These are phyloP conservation scores for Andrena fulva DNA, from an alignment of 2,888 invertebrate species.

Conservation along the genomic window DNA sequence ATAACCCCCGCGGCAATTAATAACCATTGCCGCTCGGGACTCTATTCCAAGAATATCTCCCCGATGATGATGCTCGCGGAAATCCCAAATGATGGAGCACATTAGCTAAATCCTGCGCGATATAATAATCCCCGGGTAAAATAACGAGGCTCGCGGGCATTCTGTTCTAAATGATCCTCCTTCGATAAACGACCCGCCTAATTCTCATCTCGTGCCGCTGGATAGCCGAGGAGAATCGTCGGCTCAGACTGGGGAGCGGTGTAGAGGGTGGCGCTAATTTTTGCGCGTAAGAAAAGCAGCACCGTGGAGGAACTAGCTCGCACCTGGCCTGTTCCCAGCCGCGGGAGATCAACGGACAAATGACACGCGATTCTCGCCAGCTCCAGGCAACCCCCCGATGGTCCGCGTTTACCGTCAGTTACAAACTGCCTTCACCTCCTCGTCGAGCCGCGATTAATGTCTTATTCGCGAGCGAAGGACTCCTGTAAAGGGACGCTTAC, in stretches of 20 bases:
- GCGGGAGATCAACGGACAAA: constrained; percentile 84
- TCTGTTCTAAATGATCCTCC: constrained; percentile 64
- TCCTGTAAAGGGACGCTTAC: constrained; percentile 20
- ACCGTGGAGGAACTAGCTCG: constrained; percentile 65
- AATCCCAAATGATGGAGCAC: constrained; percentile 49
- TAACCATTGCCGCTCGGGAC: constrained; percentile 8
- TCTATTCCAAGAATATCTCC: not conserved
- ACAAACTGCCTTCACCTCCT: constrained; percentile 79
- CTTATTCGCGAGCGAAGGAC: constrained; percentile 76
- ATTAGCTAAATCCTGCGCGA: constrained; percentile 46
- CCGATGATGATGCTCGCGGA: not conserved
- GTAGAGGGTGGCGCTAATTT: constrained; percentile 80
- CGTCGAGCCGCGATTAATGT: constrained; percentile 81
- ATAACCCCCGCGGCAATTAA: constrained; percentile 14
- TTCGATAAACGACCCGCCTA: constrained; percentile 74
- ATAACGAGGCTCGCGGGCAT: constrained; percentile 52
- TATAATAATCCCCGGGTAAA: constrained; percentile 55
- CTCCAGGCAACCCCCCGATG: constrained; percentile 64
- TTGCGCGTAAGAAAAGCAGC: constrained; percentile 79
- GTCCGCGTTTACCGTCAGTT: constrained; percentile 75
- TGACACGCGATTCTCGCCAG: constrained; percentile 83
- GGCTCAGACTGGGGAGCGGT: constrained; percentile 42
- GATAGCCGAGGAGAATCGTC: constrained; percentile 41
- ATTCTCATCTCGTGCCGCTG: constrained; percentile 75
- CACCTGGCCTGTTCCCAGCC: constrained; percentile 81